Evolutionary conservation across 2,797 vertebrate species (phyloP).

Genomic region (Crenichthys baileyi): DNA sequence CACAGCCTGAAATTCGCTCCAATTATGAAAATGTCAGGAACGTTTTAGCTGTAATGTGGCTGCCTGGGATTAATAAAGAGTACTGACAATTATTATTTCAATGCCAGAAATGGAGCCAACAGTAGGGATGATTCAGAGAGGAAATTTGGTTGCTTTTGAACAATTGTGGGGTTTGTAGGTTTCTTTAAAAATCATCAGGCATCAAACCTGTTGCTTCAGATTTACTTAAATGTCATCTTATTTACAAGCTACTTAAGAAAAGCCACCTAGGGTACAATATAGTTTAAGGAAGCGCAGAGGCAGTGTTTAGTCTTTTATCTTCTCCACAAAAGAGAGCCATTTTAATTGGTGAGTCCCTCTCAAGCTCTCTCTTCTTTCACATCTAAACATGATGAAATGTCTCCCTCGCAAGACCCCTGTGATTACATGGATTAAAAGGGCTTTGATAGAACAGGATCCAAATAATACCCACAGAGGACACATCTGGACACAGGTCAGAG

Average conservation of each 20-base stretch:
- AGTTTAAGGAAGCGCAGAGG: background rate
- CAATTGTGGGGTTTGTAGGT: slow-evolving; percentile 6
- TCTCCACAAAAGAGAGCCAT: slow-evolving; percentile 39
- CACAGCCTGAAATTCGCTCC: slow-evolving; percentile 27
- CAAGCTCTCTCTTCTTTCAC: slow-evolving; percentile 10
- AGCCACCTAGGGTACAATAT: background rate
- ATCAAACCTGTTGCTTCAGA: slow-evolving; percentile 77
- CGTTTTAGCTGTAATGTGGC: slow-evolving; percentile 32
- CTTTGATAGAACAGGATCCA: slow-evolving; percentile 34
- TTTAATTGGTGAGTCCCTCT: slow-evolving; percentile 36
- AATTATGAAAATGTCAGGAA: slow-evolving; percentile 52
- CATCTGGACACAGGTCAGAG: slow-evolving; percentile 63
- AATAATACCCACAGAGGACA: slow-evolving; percentile 43
- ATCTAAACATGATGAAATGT: slow-evolving; percentile 27
- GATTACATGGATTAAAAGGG: slow-evolving; percentile 56
- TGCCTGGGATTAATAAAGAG: slow-evolving; percentile 41
- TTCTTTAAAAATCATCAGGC: slow-evolving; percentile 68
- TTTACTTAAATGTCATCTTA: slow-evolving; percentile 3
- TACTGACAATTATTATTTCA: slow-evolving; percentile 30
- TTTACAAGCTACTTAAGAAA: background rate
- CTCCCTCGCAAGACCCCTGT: slow-evolving; percentile 22
- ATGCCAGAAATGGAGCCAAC: slow-evolving; percentile 10
- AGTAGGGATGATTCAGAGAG: slow-evolving; percentile 25
- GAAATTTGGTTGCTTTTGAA: slow-evolving; percentile 20
- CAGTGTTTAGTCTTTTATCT: slow-evolving; percentile 25